phyloP scores from a whole-genome alignment of 2,113 vertebrate genomes.

The Oncorhynchus nerka region DNA sequence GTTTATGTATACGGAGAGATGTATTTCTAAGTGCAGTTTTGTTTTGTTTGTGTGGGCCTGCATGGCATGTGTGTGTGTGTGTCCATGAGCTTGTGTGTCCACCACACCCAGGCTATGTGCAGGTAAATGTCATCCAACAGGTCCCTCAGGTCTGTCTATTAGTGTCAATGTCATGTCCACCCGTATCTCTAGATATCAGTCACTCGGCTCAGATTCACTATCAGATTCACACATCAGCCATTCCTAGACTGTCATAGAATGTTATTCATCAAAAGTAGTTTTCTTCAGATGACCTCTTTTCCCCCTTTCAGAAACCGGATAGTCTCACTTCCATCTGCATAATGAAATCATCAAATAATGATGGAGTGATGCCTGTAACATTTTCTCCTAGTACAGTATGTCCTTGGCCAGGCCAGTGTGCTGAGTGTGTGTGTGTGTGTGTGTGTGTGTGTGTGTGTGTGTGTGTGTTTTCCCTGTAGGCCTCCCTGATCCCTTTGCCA shows the following conservation, averaged over 20 bases:
- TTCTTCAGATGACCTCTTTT: neutral
- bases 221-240: neutral
- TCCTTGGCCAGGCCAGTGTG: neutral
- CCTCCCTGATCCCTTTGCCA: constrained; percentile 97
- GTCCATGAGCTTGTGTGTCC: neutral
- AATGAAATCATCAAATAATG: neutral
- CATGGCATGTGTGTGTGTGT: neutral
- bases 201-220: neutral
- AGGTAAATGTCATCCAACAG: constrained; percentile 3
- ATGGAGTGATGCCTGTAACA: neutral
- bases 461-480: constrained; percentile 65
- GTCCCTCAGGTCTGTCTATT: neutral
- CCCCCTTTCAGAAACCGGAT: neutral
- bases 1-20: neutral
- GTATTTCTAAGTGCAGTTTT: neutral
- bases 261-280: neutral
- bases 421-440: neutral
- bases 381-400: neutral
- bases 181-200: neutral
- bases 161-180: constrained; percentile 1
- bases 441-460: too few species aligned
- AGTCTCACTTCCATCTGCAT: neutral
- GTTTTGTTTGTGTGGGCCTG: neutral
- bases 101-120: neutral
- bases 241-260: neutral